Evolutionary conservation across 2,888 invertebrate genomes (phyloP), one percentile per base, ranked within the genome.

Genomic region (Spilarctia lutea): DNA sequence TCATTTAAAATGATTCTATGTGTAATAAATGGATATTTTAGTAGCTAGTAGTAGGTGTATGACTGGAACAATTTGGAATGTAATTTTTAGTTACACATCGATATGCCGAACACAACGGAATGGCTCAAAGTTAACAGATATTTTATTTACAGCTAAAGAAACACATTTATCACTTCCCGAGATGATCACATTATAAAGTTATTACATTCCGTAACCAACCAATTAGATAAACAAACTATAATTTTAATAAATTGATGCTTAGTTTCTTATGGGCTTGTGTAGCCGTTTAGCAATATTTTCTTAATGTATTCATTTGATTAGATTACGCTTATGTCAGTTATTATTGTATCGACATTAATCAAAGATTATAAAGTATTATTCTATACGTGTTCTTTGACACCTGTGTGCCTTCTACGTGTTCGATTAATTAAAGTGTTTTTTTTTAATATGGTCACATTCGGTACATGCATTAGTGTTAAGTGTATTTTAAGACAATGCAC

Each of bases 131-230:
- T 20, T 56, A 7, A 60, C 16, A 76, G 74, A 73, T 82, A 83
- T 81, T 77, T 72, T 75, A 65, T 66, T 65, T 39, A 73, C 52
- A 65, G 6, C 52, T 24, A 56, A 10, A 67, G n/a, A 4, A 73
- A 81, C 78, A 74, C 81, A 84, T 86, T 81, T 75, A 85, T 82
- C 81, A 82, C 45, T 75, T 73, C 71, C 74, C 33, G 70, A 68
- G 81, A 81, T 83, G 85, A 83, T 83, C 84, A 72, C 83, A 86
- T 88, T 84, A 86, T 77, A 83, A 85, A 81, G 56, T 74, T 80
- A 86, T 48, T 48, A 82, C 75, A 79, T 75, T 68, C 68, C 52
- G 35, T 79, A 79, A 77, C 76, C 68, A 72, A 67, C 65, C 74
- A 78, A 80, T 82, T 76, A 74, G 70, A 68, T 75, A 75, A 68